phyloP scores from a whole-genome alignment of 2,888 invertebrate genomes.

The Diaperis boleti region DNA sequence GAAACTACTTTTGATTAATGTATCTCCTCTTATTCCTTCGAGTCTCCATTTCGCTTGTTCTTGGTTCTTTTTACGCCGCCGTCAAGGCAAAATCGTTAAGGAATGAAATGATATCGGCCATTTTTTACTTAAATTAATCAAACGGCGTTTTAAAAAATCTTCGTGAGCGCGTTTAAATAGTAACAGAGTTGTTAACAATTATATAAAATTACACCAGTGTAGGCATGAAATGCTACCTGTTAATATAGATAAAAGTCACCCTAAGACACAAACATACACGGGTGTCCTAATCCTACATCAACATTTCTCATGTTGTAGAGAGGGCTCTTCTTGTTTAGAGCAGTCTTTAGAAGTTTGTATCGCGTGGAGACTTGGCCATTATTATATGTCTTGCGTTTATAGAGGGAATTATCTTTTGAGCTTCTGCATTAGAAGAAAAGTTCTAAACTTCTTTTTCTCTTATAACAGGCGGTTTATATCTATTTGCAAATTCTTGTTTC shows the following conservation, averaged over 20 bases:
- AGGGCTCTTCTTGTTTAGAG: constrained; percentile 42
- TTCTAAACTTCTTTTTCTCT: constrained; percentile 34
- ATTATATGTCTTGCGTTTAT: constrained; percentile 45
- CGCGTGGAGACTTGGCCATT: constrained; percentile 40
- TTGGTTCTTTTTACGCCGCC: constrained; percentile 41
- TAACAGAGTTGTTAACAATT: background rate
- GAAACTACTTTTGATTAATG: constrained; percentile 54
- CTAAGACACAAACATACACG: constrained; percentile 36
- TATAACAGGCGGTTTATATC: constrained; percentile 15
- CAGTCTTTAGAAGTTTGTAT: constrained; percentile 45
- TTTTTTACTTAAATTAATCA: constrained; percentile 37
- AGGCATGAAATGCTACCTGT: constrained; percentile 4
- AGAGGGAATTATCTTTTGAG: constrained; percentile 42
- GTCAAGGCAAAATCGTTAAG: constrained; percentile 40
- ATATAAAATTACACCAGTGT: background rate
- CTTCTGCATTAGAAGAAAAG: constrained; percentile 39
- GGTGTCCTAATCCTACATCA: constrained; percentile 42
- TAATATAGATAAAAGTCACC: constrained; percentile 32
- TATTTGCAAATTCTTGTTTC: constrained; percentile 28
- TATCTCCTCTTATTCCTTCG: constrained; percentile 50
- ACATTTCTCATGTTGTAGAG: constrained; percentile 43
- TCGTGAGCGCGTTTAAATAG: too few relatives aligned
- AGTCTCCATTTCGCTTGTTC: constrained; percentile 48
- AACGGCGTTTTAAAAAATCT: constrained; percentile 7
- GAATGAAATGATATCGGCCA: constrained; percentile 35